Evolutionary conservation across 2,888 invertebrate species (phyloP).

Genomic region (Drosophila multiciliata): DNA sequence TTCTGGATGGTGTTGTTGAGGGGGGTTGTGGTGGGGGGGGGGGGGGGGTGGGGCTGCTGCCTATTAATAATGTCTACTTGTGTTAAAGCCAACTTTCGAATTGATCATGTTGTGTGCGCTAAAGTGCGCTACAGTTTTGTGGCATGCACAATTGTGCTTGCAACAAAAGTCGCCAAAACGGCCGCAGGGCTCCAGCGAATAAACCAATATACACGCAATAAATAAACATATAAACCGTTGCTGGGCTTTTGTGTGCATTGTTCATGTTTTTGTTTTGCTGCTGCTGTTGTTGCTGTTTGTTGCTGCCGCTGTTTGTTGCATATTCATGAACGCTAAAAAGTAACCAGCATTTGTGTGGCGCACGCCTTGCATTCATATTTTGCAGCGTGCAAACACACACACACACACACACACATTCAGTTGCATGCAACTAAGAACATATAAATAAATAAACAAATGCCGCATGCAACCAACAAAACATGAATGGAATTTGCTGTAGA

Average conservation of each 20-base stretch:
- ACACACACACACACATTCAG: not conserved
- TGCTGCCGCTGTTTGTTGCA: constrained; percentile 42
- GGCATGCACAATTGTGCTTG: constrained; percentile 53
- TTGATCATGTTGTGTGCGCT: constrained; percentile 15
- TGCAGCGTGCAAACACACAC: not conserved
- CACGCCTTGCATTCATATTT: constrained; percentile 36
- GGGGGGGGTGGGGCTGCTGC: not conserved
- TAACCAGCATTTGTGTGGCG: constrained; percentile 44
- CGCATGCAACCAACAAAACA: constrained; percentile 30
- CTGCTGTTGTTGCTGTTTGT: not conserved
- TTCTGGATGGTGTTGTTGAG: too few species aligned
- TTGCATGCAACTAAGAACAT: not conserved
- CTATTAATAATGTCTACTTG: constrained; percentile 50
- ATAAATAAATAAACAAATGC: constrained; percentile 54
- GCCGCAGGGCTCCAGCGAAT: constrained; percentile 32
- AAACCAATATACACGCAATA: constrained; percentile 31
- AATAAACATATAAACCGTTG: constrained; percentile 33
- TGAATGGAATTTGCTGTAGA: constrained; percentile 37
- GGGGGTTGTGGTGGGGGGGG: too few species aligned
- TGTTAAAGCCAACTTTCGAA: constrained; percentile 19
- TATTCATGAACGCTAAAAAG: constrained; percentile 55
- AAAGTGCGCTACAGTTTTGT: constrained; percentile 24
- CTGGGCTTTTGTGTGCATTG: constrained; percentile 41
- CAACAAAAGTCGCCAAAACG: constrained; percentile 46
- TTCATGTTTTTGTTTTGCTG: constrained; percentile 17